Base-by-base conservation (phyloP, 2,888 invertebrate species). In the Carabus problematicus region DNA sequence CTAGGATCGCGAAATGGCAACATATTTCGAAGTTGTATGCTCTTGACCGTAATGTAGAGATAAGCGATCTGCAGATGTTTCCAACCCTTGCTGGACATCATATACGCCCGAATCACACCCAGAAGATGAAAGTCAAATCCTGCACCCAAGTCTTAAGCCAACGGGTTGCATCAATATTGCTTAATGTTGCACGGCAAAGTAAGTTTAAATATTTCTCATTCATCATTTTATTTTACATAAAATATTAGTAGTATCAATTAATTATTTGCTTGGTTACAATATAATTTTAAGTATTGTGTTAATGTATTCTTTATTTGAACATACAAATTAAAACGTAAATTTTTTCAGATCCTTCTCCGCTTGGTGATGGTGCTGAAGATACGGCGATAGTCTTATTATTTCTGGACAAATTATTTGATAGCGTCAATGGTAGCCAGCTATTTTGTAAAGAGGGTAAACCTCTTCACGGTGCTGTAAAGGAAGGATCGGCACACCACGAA, bases 51-150 rank as follows among this genome's bases (percentile, higher is more conserved):
- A 7, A 54, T 54, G 54, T 16, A 8, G 12, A 42, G 11, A 14
- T 42, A 3, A 14, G 14, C 18, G 61, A 61, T 8, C n/a, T 61
- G 11, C 45, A 11, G 47, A 8, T 45, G 8, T n/a, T 43, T 1
- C 61, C 61, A 47, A 14, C 11, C 18, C 6, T 61, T n/a, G 18
- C 61, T 18, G 61, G 47, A 61, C 7, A n/a, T 19, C 61, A 61
- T 19, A 11, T 61, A 12, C 9, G 3, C 14, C 61, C 61, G 7
- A 18, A 3, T 1, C 16, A 61, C 8, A 45, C 3, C 1, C 18
- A 61, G 9, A 61, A 61, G 19, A 61, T 61, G 61, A 61, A 47
- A 45, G 61, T 61, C 18, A 61, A 47, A n/a, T 47, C 16, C 8
- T 12, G 18, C 47, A 11, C 47, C 7, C 61, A 61, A 19, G 40